A percentile compares a stretch with the other conserved stretches of the same genome.
Conservation (phyloP, 2,888 invertebrate genomes). For the Panzeria rudis region DNA sequence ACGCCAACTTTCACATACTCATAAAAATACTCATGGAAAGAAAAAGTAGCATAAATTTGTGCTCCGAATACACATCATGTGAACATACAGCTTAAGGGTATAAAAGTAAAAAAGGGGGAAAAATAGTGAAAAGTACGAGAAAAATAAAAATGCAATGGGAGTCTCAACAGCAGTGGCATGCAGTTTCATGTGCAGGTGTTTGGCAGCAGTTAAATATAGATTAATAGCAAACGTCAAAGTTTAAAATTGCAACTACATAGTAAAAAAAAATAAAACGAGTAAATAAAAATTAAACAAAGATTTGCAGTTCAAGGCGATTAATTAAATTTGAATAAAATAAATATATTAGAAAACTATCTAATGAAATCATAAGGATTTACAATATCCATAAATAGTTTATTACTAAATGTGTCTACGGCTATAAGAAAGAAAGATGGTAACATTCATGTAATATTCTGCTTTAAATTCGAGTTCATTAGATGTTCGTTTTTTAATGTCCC, state of each 20-base stretch:
- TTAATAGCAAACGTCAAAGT: conserved; percentile 47
- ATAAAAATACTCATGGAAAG: background rate
- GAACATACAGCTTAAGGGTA: background rate
- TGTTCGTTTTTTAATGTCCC: no score
- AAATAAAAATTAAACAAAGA: background rate
- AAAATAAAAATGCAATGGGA: background rate
- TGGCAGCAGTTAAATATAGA: conserved; percentile 58
- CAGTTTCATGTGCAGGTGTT: conserved; percentile 57
- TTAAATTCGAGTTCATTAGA: no score
- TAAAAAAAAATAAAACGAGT: background rate
- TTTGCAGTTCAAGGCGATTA: conserved; percentile 22
- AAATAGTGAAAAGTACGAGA: background rate
- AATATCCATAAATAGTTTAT: no score
- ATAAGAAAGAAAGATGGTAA: no score
- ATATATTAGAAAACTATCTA: no score
- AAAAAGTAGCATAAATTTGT: background rate
- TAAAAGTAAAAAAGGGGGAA: background rate
- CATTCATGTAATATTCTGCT: no score
- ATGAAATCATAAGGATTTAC: no score
- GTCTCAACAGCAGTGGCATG: conserved; percentile 3
- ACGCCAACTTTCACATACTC: background rate
- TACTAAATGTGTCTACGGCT: no score
- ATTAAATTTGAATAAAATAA: background rate
- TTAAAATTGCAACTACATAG: conserved; percentile 6
- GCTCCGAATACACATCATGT: background rate